Base-by-base conservation (phyloP, 2,113 vertebrate species). In the Sinocyclocheilus maitianheensis region DNA sequence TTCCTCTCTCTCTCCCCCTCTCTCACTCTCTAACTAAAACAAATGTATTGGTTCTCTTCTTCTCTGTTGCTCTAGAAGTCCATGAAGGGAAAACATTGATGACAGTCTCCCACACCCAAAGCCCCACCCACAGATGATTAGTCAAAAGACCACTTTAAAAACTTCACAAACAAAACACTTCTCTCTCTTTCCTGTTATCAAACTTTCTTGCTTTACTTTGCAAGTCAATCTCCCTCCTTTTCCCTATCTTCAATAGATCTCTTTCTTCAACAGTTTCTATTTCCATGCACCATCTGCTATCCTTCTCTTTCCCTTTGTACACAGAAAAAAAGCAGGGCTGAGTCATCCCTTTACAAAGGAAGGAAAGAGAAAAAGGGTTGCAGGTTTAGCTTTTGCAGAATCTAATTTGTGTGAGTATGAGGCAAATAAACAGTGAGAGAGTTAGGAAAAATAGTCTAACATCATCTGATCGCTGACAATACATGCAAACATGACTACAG, bases 391-490 rank as follows among this genome's bases (percentile, higher is more conserved):
- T 82, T 71, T 37, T 34, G 11, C n/a, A 81, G 60, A 80, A 43
- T 40, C 30, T 10, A 79, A 65, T 46, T 51, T 6, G n/a, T 67
- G 8, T 90, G 89, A 93, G 84, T 90, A 88, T 89, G 88, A 85
- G 77, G 87, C 74, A 89, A 87, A 77, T 51, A 83, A 81, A 46
- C 77, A 85, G 77, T 60, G 34, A 58, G 72, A 83, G 83, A 86
- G 53, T 37, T 43, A 84, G 92, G 91, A 94, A 94, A 94, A 92
- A n/a, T 5, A 87, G 90, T 84, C 89, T 89, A 91, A 91, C 20
- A n/a, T 88, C 84, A 89, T 62, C 77, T 80, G 71, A 88, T 75
- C 88, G 71, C 86, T 82, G 91, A 91, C 89, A 90, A 91, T 85
- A 91, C 91, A 93, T 89, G 89, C 83, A 62, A 80, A 67, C 74